Conservation (phyloP, 1,140 invertebrate species). For the Neodiprion lecontei region DNA sequence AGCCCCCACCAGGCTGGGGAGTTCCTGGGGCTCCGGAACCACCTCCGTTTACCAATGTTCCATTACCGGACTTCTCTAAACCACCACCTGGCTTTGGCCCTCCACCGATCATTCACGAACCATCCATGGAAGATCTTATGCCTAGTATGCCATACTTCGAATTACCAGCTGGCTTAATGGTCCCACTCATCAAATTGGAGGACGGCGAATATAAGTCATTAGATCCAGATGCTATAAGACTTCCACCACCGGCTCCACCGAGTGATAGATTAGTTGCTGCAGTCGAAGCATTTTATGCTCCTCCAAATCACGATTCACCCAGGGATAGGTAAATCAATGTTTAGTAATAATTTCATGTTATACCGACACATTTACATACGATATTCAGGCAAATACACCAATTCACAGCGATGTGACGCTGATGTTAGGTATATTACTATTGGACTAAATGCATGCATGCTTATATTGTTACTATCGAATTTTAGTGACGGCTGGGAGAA, state of each 20-base stretch:
- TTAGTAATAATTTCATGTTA: slow-evolving; percentile 4
- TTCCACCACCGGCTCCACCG: slow-evolving; percentile 92
- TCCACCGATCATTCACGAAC: slow-evolving; percentile 59
- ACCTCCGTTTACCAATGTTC: slow-evolving; percentile 57
- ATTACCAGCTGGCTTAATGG: slow-evolving; percentile 94
- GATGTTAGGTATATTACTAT: too few relatives aligned
- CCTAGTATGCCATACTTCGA: slow-evolving; percentile 96
- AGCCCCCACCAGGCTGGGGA: slow-evolving; percentile 64
- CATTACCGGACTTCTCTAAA: slow-evolving; percentile 82
- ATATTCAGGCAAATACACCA: background rate
- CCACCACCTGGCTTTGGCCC: slow-evolving; percentile 82
- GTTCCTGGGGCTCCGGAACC: slow-evolving; percentile 45
- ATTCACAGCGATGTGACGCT: background rate
- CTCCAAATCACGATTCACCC: slow-evolving; percentile 91
- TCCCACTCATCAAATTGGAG: slow-evolving; percentile 91
- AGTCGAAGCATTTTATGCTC: slow-evolving; percentile 94
- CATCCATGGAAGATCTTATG: slow-evolving; percentile 75
- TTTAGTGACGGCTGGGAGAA: slow-evolving; percentile 97
- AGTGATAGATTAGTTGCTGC: slow-evolving; percentile 90
- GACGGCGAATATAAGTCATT: slow-evolving; percentile 89
- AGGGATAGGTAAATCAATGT: slow-evolving; percentile 80
- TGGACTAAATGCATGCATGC: background rate
- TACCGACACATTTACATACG: background rate
- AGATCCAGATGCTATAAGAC: slow-evolving; percentile 86
- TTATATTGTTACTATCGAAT: slow-evolving; percentile 38